Conservation (phyloP, 2,888 invertebrate species). For the Coleophora deauratella region DNA sequence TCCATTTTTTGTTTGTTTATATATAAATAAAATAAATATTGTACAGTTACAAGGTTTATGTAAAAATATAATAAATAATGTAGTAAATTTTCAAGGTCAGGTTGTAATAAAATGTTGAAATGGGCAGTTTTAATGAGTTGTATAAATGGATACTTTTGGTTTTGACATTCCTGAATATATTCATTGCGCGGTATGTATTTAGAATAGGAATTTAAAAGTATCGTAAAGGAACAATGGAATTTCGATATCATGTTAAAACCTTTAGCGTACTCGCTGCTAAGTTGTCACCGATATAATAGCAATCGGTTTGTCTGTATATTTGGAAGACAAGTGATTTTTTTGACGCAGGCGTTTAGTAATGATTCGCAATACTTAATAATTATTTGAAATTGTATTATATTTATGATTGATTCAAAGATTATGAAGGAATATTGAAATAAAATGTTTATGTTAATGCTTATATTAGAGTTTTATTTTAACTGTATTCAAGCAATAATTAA, state of each 20-base stretch:
- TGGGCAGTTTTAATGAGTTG: neutral
- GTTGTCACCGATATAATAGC: neutral
- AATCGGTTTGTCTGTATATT: conserved; percentile 36
- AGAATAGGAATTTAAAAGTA: too few species aligned
- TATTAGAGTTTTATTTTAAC: conserved; percentile 22
- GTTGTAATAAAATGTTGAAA: neutral
- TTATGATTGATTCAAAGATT: conserved; percentile 37
- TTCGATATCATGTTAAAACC: too few species aligned
- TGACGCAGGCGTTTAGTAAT: conserved; percentile 7
- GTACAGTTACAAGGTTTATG: too few species aligned
- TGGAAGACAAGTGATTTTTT: conserved; percentile 20
- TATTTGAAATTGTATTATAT: conserved; percentile 58
- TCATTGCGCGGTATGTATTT: too few species aligned
- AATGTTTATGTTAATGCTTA: conserved; percentile 67
- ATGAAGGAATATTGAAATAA: conserved; percentile 62
- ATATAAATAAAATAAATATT: too few species aligned
- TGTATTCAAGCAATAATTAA: too few species aligned
- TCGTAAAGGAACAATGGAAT: too few species aligned
- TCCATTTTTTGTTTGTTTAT: too few species aligned
- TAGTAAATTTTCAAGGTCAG: too few species aligned
- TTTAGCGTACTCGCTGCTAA: too few species aligned
- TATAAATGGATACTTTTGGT: neutral
- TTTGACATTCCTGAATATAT: neutral
- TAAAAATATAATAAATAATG: too few species aligned
- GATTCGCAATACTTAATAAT: conserved; percentile 16